Conservation (phyloP, 2,797 vertebrate species). For the Rhinella marina region DNA sequence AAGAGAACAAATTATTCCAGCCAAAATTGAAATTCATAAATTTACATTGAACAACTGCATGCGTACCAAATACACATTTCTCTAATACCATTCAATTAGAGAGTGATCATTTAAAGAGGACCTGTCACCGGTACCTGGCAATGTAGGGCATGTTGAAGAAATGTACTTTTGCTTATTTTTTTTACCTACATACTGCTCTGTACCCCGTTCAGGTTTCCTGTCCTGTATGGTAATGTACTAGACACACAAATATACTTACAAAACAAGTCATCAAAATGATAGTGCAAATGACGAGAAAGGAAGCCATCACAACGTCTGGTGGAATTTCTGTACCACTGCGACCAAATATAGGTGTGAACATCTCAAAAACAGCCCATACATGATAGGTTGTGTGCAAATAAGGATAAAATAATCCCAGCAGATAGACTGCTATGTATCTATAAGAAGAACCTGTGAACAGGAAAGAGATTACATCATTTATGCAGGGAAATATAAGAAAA, state of each 20-base stretch:
- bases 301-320: constrained; percentile 88
- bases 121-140: too few species aligned
- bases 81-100: too few species aligned
- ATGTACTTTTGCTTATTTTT: too few species aligned
- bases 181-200: too few species aligned
- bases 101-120: too few species aligned
- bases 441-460: constrained; percentile 76
- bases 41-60: not conserved
- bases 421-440: constrained; percentile 84
- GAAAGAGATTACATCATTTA: not conserved
- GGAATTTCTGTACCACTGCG: constrained; percentile 94
- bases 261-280: constrained; percentile 91
- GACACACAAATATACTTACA: constrained; percentile 76
- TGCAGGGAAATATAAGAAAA: not conserved
- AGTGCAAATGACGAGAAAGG: constrained; percentile 82
- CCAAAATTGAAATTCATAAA: not conserved
- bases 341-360: constrained; percentile 95
- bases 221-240: too few species aligned
- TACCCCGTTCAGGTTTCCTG: too few species aligned
- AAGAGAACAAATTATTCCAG: constrained; percentile 57
- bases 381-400: constrained; percentile 92
- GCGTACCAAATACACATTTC: too few species aligned
- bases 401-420: constrained; percentile 87
- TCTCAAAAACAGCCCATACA: constrained; percentile 95
- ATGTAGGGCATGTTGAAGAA: too few species aligned